phyloP scores from a whole-genome alignment of 2,888 invertebrate genomes.

The Drosophila maculinotata region DNA sequence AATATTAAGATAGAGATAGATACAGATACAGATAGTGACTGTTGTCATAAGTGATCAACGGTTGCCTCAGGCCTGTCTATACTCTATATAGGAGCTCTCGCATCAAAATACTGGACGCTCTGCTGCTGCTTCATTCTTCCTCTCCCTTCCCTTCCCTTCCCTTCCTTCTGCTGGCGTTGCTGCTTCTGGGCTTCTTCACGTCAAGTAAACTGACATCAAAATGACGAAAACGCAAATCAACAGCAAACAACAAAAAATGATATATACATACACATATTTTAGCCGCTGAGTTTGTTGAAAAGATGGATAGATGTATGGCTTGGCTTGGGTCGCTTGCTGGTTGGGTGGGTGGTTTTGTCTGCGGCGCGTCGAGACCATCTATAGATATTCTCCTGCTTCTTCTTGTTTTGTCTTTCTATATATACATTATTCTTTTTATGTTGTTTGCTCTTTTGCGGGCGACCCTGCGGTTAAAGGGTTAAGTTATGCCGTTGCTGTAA shows the following conservation, averaged over 20 bases:
- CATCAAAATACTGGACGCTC: constrained; percentile 11
- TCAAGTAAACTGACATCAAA: constrained; percentile 78
- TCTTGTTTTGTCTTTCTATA: constrained; percentile 8
- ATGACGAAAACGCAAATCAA: constrained; percentile 81
- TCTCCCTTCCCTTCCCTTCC: no score
- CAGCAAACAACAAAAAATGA: constrained; percentile 64
- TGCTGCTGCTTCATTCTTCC: constrained; percentile 34
- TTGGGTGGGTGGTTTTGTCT: constrained; percentile 39
- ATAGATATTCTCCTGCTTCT: constrained; percentile 10
- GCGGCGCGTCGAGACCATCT: constrained; percentile 48
- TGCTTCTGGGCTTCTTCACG: constrained; percentile 47
- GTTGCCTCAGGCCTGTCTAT: constrained; percentile 59
- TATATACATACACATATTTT: background rate
- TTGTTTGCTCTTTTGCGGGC: constrained; percentile 11
- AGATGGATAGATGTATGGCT: constrained; percentile 75
- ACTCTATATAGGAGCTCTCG: constrained; percentile 3
- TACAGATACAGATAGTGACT: constrained; percentile 28
- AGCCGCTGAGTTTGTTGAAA: constrained; percentile 65
- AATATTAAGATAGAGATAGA: constrained; percentile 1
- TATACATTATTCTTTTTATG: constrained; percentile 12
- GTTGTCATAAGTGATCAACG: constrained; percentile 81
- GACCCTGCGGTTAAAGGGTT: constrained; percentile 37
- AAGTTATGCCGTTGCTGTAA: constrained; percentile 53
- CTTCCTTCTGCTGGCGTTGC: no score
- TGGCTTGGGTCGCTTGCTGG: constrained; percentile 23